Evolutionary conservation across 1,140 invertebrate genomes (phyloP), one percentile per base, ranked within the genome.

Genomic region (Rhynchophorus ferrugineus): DNA sequence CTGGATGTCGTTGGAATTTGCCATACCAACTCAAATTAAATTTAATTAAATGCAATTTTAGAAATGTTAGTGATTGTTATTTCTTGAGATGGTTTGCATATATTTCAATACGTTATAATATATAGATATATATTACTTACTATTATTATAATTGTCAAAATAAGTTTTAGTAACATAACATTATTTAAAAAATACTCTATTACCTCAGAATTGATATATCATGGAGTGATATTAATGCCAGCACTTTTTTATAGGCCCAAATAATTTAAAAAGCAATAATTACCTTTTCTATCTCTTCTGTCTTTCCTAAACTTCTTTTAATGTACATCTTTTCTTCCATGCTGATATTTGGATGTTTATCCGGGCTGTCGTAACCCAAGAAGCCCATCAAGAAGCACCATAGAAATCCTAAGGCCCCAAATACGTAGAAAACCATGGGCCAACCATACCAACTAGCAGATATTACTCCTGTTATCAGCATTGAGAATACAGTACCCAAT

Each of bases 351-450:
- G 67, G 69, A 45, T 80, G 78, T 1, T 75, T 68, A 0, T 67
- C 63, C 0, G 93, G 92, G 3, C 75, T 71, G 60, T 85, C 82
- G 1, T 79, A 76, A 0, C 83, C 80, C 33, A 81, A 73, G 22
- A 79, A 69, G 21, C 76, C 69, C 75, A 84, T 89, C 0, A 76
- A 5, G 0, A 78, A 49, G 8, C 76, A 73, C 77, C 83, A 86
- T 1, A 76, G 0, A 1, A 86, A 46, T 9, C 80, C 74, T 0
- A 81, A 49, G 2, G 61, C 71, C 44, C 88, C 87, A 62, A 89
- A 85, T 0, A 81, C 62, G 61, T 91, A 91, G 65, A 89, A 91
- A 1, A 86, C 80, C 18, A 80, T 74, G 0, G 85, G 85, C 88
- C 88, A 91, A 0, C 88, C 88, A 2, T 77, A 58, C 20, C 35